A percentile compares a stretch with the other conserved stretches of the same genome.
phyloP scores from a whole-genome alignment of 53 echinoderm and acorn worm genomes.

The Actinopyga echinites region DNA sequence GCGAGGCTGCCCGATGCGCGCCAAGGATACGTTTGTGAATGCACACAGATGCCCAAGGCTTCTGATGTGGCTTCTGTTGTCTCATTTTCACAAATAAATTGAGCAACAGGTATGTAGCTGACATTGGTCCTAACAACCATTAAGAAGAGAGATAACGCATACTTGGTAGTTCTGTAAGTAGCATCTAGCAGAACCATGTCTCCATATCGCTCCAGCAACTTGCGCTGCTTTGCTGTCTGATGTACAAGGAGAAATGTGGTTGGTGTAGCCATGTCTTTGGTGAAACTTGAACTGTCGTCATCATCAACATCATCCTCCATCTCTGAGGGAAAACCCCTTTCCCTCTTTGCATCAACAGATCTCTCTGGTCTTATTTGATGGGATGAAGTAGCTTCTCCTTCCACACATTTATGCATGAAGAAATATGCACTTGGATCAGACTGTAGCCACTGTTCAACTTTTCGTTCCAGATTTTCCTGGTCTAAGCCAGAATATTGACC shows the following conservation, averaged over 20 bases:
- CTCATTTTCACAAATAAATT: constrained; percentile 13
- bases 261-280: too few relatives aligned
- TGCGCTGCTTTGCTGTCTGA: background rate
- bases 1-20: too few relatives aligned
- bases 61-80: background rate
- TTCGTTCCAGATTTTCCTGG: constrained; percentile 16
- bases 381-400: too few relatives aligned
- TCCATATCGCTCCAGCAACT: background rate
- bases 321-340: background rate
- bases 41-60: too few relatives aligned
- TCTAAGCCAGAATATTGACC: background rate
- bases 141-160: constrained; percentile 42
- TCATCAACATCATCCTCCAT: background rate
- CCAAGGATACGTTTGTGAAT: too few relatives aligned
- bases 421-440: too few relatives aligned
- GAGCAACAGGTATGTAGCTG: constrained; percentile 24
- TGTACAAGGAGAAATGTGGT: background rate
- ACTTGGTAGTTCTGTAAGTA: constrained; percentile 37
- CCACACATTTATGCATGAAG: too few relatives aligned
- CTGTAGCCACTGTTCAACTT: too few relatives aligned
- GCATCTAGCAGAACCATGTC: constrained; percentile 19
- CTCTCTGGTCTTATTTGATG: background rate
- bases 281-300: background rate
- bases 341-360: background rate
- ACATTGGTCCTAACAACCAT: constrained; percentile 52